phyloP scores from a whole-genome alignment of 2,797 vertebrate species.

The Syncerus caffer region DNA sequence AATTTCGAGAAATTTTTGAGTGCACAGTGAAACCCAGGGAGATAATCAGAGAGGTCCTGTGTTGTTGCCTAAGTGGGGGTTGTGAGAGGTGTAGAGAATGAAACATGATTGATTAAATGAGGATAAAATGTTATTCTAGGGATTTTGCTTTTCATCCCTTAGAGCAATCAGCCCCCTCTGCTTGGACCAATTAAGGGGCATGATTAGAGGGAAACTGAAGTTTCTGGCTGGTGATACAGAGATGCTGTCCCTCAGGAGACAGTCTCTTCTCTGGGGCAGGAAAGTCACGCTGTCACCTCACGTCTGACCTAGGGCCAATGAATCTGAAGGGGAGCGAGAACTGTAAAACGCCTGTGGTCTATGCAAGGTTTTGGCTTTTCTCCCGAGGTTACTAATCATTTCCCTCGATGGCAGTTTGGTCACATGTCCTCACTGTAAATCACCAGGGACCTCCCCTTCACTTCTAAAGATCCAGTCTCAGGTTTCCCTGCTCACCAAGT shows the following conservation, averaged over 20 bases:
- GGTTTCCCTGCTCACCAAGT: background rate
- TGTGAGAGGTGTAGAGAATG: background rate
- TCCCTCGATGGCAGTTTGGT: background rate
- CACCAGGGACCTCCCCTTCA: background rate
- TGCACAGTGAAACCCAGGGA: background rate
- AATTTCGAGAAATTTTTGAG: background rate
- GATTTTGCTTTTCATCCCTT: background rate
- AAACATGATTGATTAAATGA: background rate
- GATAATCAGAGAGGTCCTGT: background rate
- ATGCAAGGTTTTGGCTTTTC: background rate
- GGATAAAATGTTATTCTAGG: slow-evolving; percentile 7
- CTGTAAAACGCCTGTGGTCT: background rate
- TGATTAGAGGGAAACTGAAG: slow-evolving; percentile 9
- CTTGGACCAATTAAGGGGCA: background rate
- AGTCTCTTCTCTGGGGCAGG: background rate
- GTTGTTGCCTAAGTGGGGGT: background rate
- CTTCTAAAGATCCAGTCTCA: background rate
- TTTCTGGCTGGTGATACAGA: background rate
- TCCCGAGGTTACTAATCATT: background rate
- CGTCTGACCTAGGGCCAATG: background rate
- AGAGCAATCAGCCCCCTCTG: background rate
- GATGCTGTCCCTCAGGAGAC: background rate
- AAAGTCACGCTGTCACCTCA: background rate
- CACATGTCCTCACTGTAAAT: background rate
- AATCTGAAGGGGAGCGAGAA: background rate